These are phyloP conservation scores for Lates japonicus DNA, from an alignment of 2,797 vertebrate species.

Conservation along the genomic window DNA sequence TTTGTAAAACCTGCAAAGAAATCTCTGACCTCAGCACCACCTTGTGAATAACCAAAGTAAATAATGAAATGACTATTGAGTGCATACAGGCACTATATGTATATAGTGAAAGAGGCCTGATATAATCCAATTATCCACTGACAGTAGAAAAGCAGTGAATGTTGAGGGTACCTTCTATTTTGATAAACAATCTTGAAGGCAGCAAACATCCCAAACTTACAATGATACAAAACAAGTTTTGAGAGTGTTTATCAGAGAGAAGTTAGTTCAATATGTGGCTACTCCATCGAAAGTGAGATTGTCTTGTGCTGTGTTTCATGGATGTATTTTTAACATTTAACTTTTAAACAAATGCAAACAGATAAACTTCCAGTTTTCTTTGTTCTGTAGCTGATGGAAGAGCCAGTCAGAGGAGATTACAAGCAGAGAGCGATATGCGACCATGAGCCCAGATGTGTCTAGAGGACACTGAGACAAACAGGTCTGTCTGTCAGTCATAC, in stretches of 20 bases:
- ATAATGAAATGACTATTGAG: background rate
- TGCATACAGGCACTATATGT: background rate
- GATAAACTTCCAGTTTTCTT: background rate
- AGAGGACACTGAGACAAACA: slow-evolving; percentile 74
- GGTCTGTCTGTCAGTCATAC: slow-evolving; percentile 59
- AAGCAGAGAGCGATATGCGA: slow-evolving; percentile 42
- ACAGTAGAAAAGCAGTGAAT: background rate
- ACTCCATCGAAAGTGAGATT: background rate
- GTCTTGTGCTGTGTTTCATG: background rate
- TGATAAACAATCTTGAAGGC: background rate
- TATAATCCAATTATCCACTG: too few relatives aligned
- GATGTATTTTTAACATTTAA: background rate
- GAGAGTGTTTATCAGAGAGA: background rate
- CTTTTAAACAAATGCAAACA: background rate
- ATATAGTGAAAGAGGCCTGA: background rate
- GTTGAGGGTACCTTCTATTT: background rate
- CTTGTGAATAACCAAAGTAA: background rate
- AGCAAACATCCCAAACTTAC: background rate
- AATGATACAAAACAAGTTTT: background rate
- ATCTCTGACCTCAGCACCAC: background rate
- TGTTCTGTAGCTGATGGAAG: slow-evolving; percentile 51
- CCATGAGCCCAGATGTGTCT: slow-evolving; percentile 57
- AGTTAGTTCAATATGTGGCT: background rate
- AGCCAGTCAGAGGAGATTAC: slow-evolving; percentile 51
- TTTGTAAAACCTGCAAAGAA: too few relatives aligned